Conservation (phyloP, 2,888 invertebrate species). For the Arenicola marina region DNA sequence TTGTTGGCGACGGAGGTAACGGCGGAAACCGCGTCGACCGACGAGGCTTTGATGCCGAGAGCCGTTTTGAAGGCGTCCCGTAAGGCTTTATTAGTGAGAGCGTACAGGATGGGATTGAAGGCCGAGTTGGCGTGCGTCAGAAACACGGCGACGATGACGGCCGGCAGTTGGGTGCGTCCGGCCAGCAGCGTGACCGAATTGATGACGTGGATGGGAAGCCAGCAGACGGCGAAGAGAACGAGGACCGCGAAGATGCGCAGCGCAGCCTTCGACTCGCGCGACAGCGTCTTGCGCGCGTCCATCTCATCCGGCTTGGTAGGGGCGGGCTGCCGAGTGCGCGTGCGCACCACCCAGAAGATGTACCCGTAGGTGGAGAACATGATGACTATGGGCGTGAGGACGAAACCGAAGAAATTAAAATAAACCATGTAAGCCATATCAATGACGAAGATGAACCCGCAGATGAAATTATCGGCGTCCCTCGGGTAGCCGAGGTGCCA, state of each 20-base stretch:
- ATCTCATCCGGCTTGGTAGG: background rate
- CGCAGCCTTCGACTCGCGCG: slow-evolving; percentile 39
- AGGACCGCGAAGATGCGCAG: slow-evolving; percentile 50
- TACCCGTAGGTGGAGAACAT: slow-evolving; percentile 52
- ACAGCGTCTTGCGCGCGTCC: background rate
- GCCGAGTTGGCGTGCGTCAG: slow-evolving; percentile 55
- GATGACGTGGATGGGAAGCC: slow-evolving; percentile 52
- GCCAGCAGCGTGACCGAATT: slow-evolving; percentile 39
- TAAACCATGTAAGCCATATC: slow-evolving; percentile 58
- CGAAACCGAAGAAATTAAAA: slow-evolving; percentile 55
- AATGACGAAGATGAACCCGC: slow-evolving; percentile 49
- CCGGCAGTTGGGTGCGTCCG: background rate
- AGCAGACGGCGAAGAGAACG: slow-evolving; percentile 48
- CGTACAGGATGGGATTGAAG: slow-evolving; percentile 53
- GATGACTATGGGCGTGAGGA: slow-evolving; percentile 46
- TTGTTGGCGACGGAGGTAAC: too few relatives aligned
- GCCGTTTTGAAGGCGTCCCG: slow-evolving; percentile 40
- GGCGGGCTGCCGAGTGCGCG: background rate
- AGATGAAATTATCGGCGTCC: slow-evolving; percentile 30
- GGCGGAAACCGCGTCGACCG: too few relatives aligned
- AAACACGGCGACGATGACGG: slow-evolving; percentile 34
- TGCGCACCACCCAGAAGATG: slow-evolving; percentile 37
- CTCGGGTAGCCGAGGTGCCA: slow-evolving; percentile 45
- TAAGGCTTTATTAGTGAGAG: slow-evolving; percentile 49
- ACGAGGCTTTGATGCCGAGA: slow-evolving; percentile 5